phyloP scores from a whole-genome alignment of 1,140 invertebrate genomes.

The Andricus grossulariae region DNA sequence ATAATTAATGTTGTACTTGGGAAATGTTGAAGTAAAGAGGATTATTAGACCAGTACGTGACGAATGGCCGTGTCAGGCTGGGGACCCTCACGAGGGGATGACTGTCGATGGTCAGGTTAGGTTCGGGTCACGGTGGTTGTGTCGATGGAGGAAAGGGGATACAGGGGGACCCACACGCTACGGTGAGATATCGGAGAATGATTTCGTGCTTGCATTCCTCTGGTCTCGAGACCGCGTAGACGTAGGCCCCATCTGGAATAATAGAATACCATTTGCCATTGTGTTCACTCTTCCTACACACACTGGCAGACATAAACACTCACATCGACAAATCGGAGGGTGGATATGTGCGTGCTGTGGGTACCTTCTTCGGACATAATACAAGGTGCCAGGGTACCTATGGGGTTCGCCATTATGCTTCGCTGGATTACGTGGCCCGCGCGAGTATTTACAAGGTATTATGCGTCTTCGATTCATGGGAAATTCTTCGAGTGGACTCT shows the following conservation, averaged over 20 bases:
- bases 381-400: constrained; percentile 18
- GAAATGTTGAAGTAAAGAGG: constrained; percentile 50
- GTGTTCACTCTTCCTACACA: constrained; percentile 44
- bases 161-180: not conserved
- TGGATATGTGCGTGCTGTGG: constrained; percentile 3
- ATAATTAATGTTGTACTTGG: constrained; percentile 51
- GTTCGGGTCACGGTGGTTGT: constrained; percentile 20
- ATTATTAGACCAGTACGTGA: constrained; percentile 61
- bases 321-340: constrained; percentile 5
- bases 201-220: constrained; percentile 38
- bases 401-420: constrained; percentile 32
- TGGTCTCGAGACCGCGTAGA: constrained; percentile 38
- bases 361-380: constrained; percentile 26
- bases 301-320: not conserved
- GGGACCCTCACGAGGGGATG: constrained; percentile 41
- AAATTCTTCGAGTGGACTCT: constrained; percentile 32
- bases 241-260: constrained; percentile 66
- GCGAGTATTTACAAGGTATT: constrained; percentile 35
- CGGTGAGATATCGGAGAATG: constrained; percentile 38
- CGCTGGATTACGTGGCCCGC: constrained; percentile 32
- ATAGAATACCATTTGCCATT: constrained; percentile 72
- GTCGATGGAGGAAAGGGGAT: constrained; percentile 9
- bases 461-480: constrained; percentile 34
- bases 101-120: constrained; percentile 20
- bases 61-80: constrained; percentile 51